A percentile compares a stretch with the other conserved stretches of the same genome.
Conservation (phyloP, 2,888 invertebrate species). For the Melieria picta region DNA sequence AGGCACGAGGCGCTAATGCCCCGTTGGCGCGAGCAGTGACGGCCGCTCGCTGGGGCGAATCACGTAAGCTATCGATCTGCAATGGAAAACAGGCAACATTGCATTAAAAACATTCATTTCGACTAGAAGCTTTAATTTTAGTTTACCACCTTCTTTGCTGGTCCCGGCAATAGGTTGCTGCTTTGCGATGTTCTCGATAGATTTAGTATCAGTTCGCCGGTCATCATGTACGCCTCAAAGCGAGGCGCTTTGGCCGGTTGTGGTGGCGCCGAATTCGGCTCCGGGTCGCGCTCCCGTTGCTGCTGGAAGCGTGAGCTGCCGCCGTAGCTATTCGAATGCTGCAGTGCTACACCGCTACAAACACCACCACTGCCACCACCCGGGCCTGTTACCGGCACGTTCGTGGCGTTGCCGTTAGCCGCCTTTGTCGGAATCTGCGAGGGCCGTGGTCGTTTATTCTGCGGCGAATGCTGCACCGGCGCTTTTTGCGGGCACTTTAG, state of each 20-base stretch:
- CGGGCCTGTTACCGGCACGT: slow-evolving; percentile 40
- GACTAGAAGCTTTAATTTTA: not conserved
- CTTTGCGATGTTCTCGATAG: slow-evolving; percentile 84
- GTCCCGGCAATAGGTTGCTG: slow-evolving; percentile 70
- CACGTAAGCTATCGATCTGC: slow-evolving; percentile 65
- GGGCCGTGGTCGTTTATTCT: slow-evolving; percentile 61
- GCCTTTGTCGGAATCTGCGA: slow-evolving; percentile 65
- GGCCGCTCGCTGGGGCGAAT: slow-evolving; percentile 54
- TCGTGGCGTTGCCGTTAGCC: slow-evolving; percentile 46
- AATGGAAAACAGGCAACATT: slow-evolving; percentile 6
- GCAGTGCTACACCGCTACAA: slow-evolving; percentile 36
- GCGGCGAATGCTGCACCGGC: slow-evolving; percentile 63
- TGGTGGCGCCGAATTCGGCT: slow-evolving; percentile 61
- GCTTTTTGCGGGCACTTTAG: slow-evolving; percentile 59
- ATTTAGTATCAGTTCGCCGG: slow-evolving; percentile 94
- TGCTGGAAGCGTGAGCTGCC: slow-evolving; percentile 46
- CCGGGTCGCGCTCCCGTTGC: slow-evolving; percentile 49
- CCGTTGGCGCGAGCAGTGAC: slow-evolving; percentile 59
- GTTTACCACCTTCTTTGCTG: slow-evolving; percentile 62
- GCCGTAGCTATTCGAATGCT: slow-evolving; percentile 57
- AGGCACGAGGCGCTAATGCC: slow-evolving; percentile 65
- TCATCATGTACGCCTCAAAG: slow-evolving; percentile 97
- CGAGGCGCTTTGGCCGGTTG: slow-evolving; percentile 67
- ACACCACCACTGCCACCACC: slow-evolving; percentile 27
- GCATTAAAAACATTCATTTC: not conserved